phyloP scores from a whole-genome alignment of 2,888 invertebrate species.

The Polyommatus icarus region DNA sequence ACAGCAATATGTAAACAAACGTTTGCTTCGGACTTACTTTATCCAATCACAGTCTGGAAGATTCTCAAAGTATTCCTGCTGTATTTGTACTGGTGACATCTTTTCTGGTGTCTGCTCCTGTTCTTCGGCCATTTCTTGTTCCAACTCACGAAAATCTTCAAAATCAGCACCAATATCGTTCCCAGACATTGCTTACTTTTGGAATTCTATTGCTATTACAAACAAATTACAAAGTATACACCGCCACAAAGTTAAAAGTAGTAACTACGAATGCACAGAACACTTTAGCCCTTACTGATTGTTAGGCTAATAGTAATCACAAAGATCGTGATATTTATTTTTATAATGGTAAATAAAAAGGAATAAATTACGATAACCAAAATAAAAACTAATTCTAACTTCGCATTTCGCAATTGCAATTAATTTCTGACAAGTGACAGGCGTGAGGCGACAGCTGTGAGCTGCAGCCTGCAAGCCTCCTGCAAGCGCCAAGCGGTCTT shows the following conservation, averaged over 20 bases:
- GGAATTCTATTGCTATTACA: neutral
- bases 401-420: neutral
- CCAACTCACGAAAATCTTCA: slow-evolving; percentile 35
- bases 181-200: slow-evolving; percentile 11
- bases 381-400: neutral
- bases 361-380: neutral
- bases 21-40: slow-evolving; percentile 51
- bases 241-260: neutral
- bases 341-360: neutral
- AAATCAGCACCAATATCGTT: slow-evolving; percentile 33
- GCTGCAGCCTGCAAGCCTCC: too few species aligned
- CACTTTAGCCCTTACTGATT: neutral
- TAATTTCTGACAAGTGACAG: neutral
- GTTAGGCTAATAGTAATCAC: neutral
- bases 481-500: neutral
- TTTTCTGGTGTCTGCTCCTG: slow-evolving; percentile 24
- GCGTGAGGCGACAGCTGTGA: neutral
- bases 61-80: slow-evolving; percentile 80
- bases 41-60: slow-evolving; percentile 79
- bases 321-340: neutral
- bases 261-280: neutral
- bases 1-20: neutral
- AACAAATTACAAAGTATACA: neutral
- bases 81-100: slow-evolving; percentile 68
- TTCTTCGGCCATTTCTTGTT: slow-evolving; percentile 25